Evolutionary conservation across 2,888 invertebrate species (phyloP).

Genomic region (Hecatera dysodea): DNA sequence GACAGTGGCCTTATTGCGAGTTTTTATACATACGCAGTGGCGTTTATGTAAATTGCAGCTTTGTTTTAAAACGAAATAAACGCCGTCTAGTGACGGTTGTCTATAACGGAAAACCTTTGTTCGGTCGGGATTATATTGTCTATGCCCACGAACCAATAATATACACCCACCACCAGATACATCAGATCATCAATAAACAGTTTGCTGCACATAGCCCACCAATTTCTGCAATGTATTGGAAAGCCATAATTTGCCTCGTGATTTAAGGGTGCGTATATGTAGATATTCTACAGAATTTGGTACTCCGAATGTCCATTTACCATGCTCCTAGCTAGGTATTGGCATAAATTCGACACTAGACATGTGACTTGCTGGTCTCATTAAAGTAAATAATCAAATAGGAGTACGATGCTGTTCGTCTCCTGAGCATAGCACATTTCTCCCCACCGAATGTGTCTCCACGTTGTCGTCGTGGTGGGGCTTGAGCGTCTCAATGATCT

Average conservation of each 20-base stretch:
- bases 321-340: not conserved
- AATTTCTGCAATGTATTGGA: not conserved
- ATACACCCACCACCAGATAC: no score
- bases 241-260: slow-evolving; percentile 8
- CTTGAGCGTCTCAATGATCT: no score
- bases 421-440: not conserved
- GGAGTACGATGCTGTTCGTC: not conserved
- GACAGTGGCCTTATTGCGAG: no score
- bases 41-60: no score
- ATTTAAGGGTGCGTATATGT: not conserved
- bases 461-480: no score
- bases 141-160: no score
- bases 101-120: no score
- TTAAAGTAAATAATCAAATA: not conserved
- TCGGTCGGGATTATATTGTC: no score
- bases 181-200: not conserved
- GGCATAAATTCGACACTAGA: slow-evolving; percentile 8
- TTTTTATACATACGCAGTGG: no score
- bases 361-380: not conserved
- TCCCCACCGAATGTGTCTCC: no score
- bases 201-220: not conserved
- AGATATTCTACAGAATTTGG: slow-evolving; percentile 14
- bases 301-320: not conserved
- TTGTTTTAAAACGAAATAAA: no score
- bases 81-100: no score